These are phyloP conservation scores for Sisyra nigra DNA, from an alignment of 2,888 invertebrate species.

Conservation along the genomic window DNA sequence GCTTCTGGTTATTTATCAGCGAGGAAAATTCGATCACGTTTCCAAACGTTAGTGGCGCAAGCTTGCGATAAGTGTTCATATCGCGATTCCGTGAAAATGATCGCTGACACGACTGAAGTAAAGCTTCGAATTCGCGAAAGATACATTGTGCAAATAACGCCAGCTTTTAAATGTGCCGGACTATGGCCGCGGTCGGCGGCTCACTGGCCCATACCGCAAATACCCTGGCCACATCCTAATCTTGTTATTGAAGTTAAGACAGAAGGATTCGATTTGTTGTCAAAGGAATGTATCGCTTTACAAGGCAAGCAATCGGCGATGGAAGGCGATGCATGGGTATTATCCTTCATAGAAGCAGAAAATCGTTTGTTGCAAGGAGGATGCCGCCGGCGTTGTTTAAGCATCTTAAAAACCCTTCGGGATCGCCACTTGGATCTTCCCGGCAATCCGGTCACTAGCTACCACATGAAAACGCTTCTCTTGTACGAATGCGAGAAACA, in stretches of 20 bases:
- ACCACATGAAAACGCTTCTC: conserved; percentile 78
- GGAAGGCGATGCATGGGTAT: conserved; percentile 93
- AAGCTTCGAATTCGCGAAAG: conserved; percentile 76
- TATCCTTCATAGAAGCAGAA: conserved; percentile 83
- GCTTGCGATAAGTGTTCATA: conserved; percentile 89
- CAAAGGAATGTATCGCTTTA: conserved; percentile 66
- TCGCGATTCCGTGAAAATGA: conserved; percentile 84
- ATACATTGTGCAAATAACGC: conserved; percentile 85
- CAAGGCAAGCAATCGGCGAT: conserved; percentile 77
- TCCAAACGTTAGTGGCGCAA: conserved; percentile 76
- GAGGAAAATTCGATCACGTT: conserved; percentile 81
- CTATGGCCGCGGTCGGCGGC: conserved; percentile 90
- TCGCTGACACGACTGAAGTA: conserved; percentile 86
- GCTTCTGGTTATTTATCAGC: conserved; percentile 90
- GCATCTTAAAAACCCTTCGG: conserved; percentile 75
- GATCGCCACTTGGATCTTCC: conserved; percentile 80
- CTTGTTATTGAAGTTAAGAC: conserved; percentile 85
- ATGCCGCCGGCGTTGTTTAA: conserved; percentile 71
- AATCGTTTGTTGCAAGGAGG: conserved; percentile 75
- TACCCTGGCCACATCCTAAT: conserved; percentile 86
- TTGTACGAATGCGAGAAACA: conserved; percentile 95
- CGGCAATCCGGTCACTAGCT: conserved; percentile 77
- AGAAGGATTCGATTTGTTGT: conserved; percentile 85
- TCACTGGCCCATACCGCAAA: conserved; percentile 83
- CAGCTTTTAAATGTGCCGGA: conserved; percentile 85